These are phyloP conservation scores for Saimiri boliviensis DNA, from an alignment of 2,113 vertebrate species.

Conservation along the genomic window DNA sequence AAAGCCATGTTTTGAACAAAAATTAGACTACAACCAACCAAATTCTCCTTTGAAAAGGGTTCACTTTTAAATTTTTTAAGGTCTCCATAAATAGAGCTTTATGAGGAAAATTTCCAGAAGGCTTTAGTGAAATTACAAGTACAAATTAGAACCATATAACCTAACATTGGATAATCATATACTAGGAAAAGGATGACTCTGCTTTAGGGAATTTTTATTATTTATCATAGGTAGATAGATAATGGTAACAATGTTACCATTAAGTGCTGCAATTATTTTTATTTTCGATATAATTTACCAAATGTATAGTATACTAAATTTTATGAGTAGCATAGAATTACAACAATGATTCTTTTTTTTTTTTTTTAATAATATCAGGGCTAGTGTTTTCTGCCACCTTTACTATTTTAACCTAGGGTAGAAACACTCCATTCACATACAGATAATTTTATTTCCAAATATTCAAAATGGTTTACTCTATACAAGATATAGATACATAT, in stretches of 20 bases:
- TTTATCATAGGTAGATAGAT: too few species aligned
- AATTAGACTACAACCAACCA: conserved; percentile 21
- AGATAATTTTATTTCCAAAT: background rate
- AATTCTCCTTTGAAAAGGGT: background rate
- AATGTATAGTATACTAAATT: background rate
- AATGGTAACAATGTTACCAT: background rate
- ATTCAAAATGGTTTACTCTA: background rate
- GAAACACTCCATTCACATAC: background rate
- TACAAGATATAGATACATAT: background rate
- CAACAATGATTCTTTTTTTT: background rate
- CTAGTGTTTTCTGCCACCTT: background rate
- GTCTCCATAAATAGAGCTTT: background rate
- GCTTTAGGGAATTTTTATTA: background rate
- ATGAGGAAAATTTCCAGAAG: conserved; percentile 1
- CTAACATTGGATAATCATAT: background rate
- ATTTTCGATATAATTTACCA: conserved; percentile 31
- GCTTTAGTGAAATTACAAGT: conserved; percentile 15
- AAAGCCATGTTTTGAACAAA: conserved; percentile 77
- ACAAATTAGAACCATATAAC: conserved; percentile 20
- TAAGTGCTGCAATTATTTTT: background rate
- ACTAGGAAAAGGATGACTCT: background rate
- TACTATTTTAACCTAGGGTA: background rate
- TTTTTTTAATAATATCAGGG: background rate
- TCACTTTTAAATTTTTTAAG: background rate
- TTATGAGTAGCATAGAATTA: conserved; percentile 5